These are phyloP conservation scores for Brachionus sp. DNA, from an alignment of 1,140 invertebrate genomes.

Conservation along the genomic window DNA sequence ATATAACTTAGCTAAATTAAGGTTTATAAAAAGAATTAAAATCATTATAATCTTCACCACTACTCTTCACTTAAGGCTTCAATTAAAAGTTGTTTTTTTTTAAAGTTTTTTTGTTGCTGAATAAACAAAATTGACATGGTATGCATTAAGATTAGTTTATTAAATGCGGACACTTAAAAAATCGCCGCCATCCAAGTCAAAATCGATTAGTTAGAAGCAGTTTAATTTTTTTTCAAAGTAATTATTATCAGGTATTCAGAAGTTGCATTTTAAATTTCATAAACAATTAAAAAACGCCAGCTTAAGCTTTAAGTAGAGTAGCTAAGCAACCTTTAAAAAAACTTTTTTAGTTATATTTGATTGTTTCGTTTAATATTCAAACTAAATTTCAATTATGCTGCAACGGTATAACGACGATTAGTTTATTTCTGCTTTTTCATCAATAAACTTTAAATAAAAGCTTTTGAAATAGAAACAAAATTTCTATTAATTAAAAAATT, in stretches of 20 bases:
- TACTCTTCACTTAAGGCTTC: not conserved
- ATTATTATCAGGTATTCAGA: constrained; percentile 29
- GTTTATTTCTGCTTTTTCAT: not conserved
- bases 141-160: not conserved
- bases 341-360: not conserved
- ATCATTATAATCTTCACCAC: not conserved
- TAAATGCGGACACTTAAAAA: not conserved
- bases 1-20: not conserved
- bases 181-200: constrained; percentile 1
- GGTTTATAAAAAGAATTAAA: not conserved
- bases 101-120: not conserved
- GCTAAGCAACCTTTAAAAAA: constrained; percentile 41
- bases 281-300: constrained; percentile 27
- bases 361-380: constrained; percentile 9
- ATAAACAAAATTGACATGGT: constrained; percentile 20
- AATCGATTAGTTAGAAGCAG: not conserved
- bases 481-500: not conserved
- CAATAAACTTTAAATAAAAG: constrained; percentile 36
- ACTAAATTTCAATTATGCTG: constrained; percentile 2
- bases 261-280: not conserved
- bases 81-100: not conserved
- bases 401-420: constrained; percentile 26
- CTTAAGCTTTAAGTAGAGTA: constrained; percentile 26
- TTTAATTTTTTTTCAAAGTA: constrained; percentile 5
- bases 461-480: not conserved